A percentile compares a stretch with the other conserved stretches of the same genome.
These are phyloP conservation scores for Sparidentex hasta DNA, from an alignment of 2,797 vertebrate genomes.

Conservation along the genomic window DNA sequence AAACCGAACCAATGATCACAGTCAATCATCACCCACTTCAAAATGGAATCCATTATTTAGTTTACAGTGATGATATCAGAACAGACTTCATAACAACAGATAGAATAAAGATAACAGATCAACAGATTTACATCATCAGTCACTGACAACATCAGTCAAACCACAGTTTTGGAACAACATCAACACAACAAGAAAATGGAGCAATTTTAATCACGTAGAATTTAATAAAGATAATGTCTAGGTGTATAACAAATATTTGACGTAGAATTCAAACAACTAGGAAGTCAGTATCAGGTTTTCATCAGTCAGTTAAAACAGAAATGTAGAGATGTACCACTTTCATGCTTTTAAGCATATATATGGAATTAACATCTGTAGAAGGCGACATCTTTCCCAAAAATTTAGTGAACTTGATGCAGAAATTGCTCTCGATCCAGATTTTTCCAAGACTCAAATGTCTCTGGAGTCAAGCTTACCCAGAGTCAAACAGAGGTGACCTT, in stretches of 20 bases:
- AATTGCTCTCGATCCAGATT: not conserved
- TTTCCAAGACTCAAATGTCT: slow-evolving; percentile 16
- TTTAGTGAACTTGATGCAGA: slow-evolving; percentile 5
- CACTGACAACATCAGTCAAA: too few species aligned
- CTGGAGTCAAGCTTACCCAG: slow-evolving; percentile 34
- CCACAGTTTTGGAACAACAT: too few species aligned
- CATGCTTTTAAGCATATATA: not conserved
- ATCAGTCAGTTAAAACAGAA: not conserved
- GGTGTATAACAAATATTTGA: too few species aligned
- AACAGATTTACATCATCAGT: too few species aligned
- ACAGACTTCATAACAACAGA: not conserved
- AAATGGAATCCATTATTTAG: not conserved
- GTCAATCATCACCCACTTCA: not conserved
- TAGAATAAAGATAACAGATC: not conserved
- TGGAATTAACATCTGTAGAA: not conserved
- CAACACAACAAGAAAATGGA: too few species aligned
- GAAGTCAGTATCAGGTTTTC: not conserved
- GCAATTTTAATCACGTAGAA: too few species aligned
- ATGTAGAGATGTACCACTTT: not conserved
- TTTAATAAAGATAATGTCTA: too few species aligned
- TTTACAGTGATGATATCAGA: not conserved
- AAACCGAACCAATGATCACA: not conserved
- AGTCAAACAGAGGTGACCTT: slow-evolving; percentile 40
- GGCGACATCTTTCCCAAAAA: not conserved
- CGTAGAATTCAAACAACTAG: not conserved